Base-by-base conservation (phyloP, 2,888 invertebrate genomes). In the Ophion obscuratus region DNA sequence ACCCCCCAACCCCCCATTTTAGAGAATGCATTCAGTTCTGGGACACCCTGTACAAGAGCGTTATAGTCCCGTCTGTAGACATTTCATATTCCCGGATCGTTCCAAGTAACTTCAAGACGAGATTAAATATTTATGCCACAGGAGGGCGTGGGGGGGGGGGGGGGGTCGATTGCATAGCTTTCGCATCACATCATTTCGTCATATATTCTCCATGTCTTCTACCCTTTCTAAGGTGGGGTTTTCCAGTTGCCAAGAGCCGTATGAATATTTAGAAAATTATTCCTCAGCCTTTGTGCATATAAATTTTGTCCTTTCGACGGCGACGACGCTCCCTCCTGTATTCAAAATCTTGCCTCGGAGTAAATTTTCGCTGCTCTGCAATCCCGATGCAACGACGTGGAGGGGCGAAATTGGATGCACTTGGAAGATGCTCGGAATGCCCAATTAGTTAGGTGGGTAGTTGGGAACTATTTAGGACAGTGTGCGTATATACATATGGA, bases 251-350 rank as follows among this genome's bases (percentile, higher is more conserved):
- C 62, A 31, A 40, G 71, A 40, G 66, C n/a, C 75, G 73, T 82
- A 87, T 87, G 87, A 87, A 87, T 87, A 87, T 87, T 87, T 87
- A 87, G 83, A 68, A 85, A 81, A 79, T 83, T 86, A 87, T 87
- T 79, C 71, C 81, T 76, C 78, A 47, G 40, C 24, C 67, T 53
- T 75, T 53, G 79, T 74, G 81, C 66, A 74, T 62, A 62, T 57
- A 64, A 61, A 78, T 78, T 44, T 64, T 17, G 68, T 68, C 68
- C 44, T 44, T 78, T 68, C 36, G 44, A 67, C 67, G 27, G 14
- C 31, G 14, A 31, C 47, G 36, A 17, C 31, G 14, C 9, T 5
- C 9, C 10, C 24, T n/a, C 2, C 10, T 24, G 24, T 20, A 36
- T 57, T 36, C 14, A 40, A 62, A 53, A 24, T 27, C n/a, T 31